Evolutionary conservation across 2,888 invertebrate species (phyloP).

Genomic region (Argynnis bischoffii): DNA sequence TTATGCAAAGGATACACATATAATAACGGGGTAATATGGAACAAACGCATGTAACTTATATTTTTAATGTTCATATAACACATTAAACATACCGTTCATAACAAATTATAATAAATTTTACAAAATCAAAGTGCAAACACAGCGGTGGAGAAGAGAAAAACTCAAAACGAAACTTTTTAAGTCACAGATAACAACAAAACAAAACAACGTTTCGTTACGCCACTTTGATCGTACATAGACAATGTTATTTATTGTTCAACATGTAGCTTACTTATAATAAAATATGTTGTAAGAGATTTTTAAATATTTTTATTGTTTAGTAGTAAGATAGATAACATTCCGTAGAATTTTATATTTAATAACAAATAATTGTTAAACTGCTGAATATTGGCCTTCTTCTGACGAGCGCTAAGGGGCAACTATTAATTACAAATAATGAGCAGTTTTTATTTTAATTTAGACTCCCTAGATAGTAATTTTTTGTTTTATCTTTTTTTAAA

Average conservation of each 20-base stretch:
- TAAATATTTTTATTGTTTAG: too few relatives aligned
- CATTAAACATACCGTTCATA: constrained; percentile 48
- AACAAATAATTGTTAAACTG: too few relatives aligned
- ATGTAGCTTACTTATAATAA: too few relatives aligned
- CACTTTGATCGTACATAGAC: constrained; percentile 3
- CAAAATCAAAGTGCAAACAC: constrained; percentile 67
- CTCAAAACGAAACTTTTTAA: constrained; percentile 63
- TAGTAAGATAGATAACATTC: too few relatives aligned
- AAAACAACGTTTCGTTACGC: constrained; percentile 47
- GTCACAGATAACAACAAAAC: constrained; percentile 41
- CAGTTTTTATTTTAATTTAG: too few relatives aligned
- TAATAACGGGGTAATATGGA: constrained; percentile 31
- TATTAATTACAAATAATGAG: too few relatives aligned
- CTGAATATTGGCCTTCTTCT: too few relatives aligned
- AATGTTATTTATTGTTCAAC: neutral
- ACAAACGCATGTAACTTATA: constrained; percentile 37
- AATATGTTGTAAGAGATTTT: too few relatives aligned
- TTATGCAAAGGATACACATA: constrained; percentile 36
- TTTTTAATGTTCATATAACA: constrained; percentile 44
- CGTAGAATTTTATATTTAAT: too few relatives aligned
- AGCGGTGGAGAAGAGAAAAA: constrained; percentile 65
- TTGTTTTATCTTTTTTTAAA: too few relatives aligned
- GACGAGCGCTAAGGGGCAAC: too few relatives aligned
- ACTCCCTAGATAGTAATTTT: too few relatives aligned
- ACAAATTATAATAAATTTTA: constrained; percentile 50